Evolutionary conservation across 2,113 vertebrate species (phyloP).

Genomic region (Apaloderma vittatum): DNA sequence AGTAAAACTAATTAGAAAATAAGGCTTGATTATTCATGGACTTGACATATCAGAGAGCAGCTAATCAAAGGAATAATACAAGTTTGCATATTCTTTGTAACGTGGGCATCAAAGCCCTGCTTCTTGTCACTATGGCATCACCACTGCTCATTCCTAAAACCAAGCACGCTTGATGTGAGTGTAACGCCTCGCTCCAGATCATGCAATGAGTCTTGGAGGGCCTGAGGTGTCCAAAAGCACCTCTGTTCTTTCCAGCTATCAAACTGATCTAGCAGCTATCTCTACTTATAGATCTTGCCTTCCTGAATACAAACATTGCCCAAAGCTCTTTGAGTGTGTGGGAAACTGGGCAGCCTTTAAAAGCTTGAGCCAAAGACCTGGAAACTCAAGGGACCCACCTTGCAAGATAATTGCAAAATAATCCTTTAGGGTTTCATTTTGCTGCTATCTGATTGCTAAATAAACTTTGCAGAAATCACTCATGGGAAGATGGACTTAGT

Average conservation of each 20-base stretch:
- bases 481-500: not conserved
- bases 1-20: slow-evolving; percentile 70
- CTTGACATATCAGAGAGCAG: slow-evolving; percentile 49
- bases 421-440: not conserved
- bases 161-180: not conserved
- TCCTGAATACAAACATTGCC: not conserved
- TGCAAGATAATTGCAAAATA: not conserved
- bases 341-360: not conserved
- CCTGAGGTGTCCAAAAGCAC: not conserved
- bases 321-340: not conserved
- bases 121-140: not conserved
- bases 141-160: not conserved
- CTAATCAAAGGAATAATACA: slow-evolving; percentile 56
- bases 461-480: not conserved
- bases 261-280: not conserved
- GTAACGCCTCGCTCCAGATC: fast-evolving
- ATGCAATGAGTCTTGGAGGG: not conserved
- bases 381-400: not conserved
- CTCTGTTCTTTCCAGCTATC: not conserved
- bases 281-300: not conserved
- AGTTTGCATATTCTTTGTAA: slow-evolving; percentile 48
- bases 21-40: slow-evolving; percentile 66
- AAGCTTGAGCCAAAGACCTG: not conserved
- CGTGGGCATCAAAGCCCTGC: slow-evolving; percentile 28
- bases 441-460: not conserved